Percentiles rank a stretch among this genome's conserved stretches.
These are phyloP conservation scores for Muntiacus reevesi DNA, from an alignment of 2,113 vertebrate species.

Conservation along the genomic window DNA sequence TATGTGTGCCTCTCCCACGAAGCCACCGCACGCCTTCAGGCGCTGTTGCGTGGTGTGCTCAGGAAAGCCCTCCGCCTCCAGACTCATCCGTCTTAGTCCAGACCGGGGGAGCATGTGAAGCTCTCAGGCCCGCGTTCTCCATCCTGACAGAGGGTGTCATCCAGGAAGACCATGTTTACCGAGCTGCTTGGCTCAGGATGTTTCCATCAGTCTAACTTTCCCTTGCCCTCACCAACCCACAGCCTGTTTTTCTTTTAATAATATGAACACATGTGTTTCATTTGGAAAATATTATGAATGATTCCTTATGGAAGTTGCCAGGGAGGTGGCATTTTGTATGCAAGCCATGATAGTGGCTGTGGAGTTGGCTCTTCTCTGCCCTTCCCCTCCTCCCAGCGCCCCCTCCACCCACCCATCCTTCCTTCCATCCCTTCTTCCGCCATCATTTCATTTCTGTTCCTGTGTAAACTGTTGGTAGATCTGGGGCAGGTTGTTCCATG, in stretches of 20 bases:
- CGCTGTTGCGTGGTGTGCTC: accelerated
- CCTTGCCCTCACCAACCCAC: not conserved
- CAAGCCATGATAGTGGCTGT: not conserved
- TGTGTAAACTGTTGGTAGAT: not conserved
- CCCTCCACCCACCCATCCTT: not conserved
- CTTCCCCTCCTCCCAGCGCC: not conserved
- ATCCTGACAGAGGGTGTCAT: accelerated
- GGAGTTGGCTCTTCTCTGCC: not conserved
- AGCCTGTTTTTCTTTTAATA: not conserved
- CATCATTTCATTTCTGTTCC: not conserved
- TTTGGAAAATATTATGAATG: not conserved
- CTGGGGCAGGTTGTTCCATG: not conserved
- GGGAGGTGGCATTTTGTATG: not conserved
- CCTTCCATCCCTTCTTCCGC: accelerated
- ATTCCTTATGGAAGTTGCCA: not conserved
- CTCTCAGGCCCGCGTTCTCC: accelerated
- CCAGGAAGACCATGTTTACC: accelerated
- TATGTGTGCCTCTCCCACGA: accelerated
- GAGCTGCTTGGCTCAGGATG: no score
- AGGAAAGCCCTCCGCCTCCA: not conserved
- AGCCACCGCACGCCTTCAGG: accelerated
- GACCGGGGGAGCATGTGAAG: not conserved
- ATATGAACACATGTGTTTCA: not conserved
- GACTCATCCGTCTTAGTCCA: not conserved
- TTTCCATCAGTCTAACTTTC: no score